Evolutionary conservation across 2,113 vertebrate species (phyloP).

Genomic region (Lasiurus cinereus): DNA sequence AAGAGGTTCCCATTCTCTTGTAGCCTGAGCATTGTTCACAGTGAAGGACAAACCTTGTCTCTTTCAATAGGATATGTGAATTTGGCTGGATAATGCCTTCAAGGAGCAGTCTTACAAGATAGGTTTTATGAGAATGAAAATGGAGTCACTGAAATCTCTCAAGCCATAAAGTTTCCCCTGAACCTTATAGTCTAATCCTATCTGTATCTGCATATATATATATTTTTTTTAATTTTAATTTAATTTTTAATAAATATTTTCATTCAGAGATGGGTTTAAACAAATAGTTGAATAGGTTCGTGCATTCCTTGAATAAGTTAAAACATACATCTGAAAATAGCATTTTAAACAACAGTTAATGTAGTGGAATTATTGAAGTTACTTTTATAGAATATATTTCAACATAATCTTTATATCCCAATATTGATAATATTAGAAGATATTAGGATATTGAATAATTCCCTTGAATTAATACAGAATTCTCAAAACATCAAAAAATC

Average conservation of each 20-base stretch:
- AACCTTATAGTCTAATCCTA: not conserved
- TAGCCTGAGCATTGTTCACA: not conserved
- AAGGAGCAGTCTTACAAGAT: not conserved
- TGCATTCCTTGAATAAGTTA: not conserved
- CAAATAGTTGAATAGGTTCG: not conserved
- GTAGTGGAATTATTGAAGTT: not conserved
- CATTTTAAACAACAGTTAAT: not conserved
- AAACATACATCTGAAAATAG: not conserved
- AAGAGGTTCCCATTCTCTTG: not conserved
- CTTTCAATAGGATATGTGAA: not conserved
- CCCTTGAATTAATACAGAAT: conserved; percentile 27
- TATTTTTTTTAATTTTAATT: not conserved
- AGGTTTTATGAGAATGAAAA: not conserved
- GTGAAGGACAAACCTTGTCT: not conserved
- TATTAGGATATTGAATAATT: conserved; percentile 6
- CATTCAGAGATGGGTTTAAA: conserved; percentile 10
- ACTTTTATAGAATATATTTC: conserved; percentile 32
- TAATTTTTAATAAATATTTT: conserved; percentile 21
- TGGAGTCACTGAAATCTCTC: not conserved
- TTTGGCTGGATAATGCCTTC: not conserved
- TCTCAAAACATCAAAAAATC: conserved; percentile 31
- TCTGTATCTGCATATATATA: not conserved
- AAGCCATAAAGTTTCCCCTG: not conserved
- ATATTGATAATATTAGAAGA: conserved; percentile 32
- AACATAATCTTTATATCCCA: not conserved